Percentiles rank a stretch among this genome's conserved stretches.
Evolutionary conservation across 2,888 invertebrate genomes (phyloP).

Genomic region (Lordiphosa fenestrarum): DNA sequence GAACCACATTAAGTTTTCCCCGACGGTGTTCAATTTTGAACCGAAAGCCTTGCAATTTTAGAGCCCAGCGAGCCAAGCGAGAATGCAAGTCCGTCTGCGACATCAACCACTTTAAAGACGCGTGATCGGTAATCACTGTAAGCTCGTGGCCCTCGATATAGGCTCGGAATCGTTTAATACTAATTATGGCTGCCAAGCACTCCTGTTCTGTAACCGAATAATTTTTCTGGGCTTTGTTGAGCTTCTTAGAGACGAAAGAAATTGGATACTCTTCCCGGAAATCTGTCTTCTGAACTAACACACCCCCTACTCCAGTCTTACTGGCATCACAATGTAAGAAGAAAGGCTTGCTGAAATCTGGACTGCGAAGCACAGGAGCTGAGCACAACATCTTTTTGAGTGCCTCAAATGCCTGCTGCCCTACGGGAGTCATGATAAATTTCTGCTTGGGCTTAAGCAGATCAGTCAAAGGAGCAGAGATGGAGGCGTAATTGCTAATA

Average conservation of each 20-base stretch:
- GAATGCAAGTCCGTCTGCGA: slow-evolving; percentile 42
- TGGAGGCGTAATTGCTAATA: too few species aligned
- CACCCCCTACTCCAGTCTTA: too few species aligned
- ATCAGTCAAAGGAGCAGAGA: too few species aligned
- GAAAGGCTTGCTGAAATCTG: not conserved
- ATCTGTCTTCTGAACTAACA: too few species aligned
- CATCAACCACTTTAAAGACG: slow-evolving; percentile 55
- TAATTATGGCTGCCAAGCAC: too few species aligned
- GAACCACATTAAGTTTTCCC: slow-evolving; percentile 47
- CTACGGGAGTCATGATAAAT: not conserved
- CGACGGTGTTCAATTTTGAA: slow-evolving; percentile 43
- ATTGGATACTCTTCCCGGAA: too few species aligned
- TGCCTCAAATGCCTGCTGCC: not conserved
- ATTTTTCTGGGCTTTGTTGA: too few species aligned
- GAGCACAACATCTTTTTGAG: not conserved
- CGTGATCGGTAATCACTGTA: slow-evolving; percentile 19
- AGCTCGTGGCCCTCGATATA: too few species aligned
- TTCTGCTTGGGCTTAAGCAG: not conserved
- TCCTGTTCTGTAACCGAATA: too few species aligned
- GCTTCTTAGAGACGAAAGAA: too few species aligned
- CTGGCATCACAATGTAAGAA: not conserved
- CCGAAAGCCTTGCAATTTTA: slow-evolving; percentile 49
- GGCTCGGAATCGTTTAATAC: too few species aligned
- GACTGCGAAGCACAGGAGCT: slow-evolving; percentile 2
- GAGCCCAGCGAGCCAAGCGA: slow-evolving; percentile 55